Base-by-base conservation (phyloP, 1,140 invertebrate species). In the Chrysopa pallens region DNA sequence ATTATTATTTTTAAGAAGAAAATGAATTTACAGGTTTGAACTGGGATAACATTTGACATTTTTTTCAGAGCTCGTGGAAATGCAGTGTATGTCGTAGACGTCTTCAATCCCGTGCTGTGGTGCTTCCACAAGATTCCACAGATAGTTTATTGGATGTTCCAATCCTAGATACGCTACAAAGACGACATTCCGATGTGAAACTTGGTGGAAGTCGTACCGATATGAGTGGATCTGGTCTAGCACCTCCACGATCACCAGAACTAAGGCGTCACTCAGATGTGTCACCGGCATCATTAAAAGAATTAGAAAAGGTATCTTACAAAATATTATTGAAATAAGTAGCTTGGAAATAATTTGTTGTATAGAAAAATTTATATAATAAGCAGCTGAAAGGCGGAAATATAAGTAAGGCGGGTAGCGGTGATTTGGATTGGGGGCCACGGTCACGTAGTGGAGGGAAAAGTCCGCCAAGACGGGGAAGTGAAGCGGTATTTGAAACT, bases 281-380 rank as follows among this genome's bases (percentile, higher is more conserved):
- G 1, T 86, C 84, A 12, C 81, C 82, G 1, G 82, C 82, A 0
- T 84, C 80, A 31, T 62, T 86, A 5, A 86, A 85, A 54, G 82
- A 86, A 60, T 63, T 87, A 1, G 84, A 86, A 64, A 82, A 84
- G 70, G 82, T 85, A 66, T 64, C n/a, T n/a, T n/a, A n/a, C n/a
- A n/a, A n/a, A n/a, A n/a, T n/a, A n/a, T n/a, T n/a, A n/a, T n/a
- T n/a, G n/a, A n/a, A n/a, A n/a, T n/a, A n/a, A n/a, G n/a, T n/a
- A n/a, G n/a, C n/a, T n/a, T n/a, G n/a, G n/a, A n/a, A n/a, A n/a
- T n/a, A n/a, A n/a, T n/a, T n/a, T 31, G 29, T 31, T 7, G 11
- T 7, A 31, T 31, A 31, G 6, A 31, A 31, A 11, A 31, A 31
- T 7, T 6, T 31, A 31, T 31, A 7, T 31, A 7, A 7, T 31